Base-by-base conservation (phyloP, 2,797 vertebrate genomes). In the Synanceia verrucosa region DNA sequence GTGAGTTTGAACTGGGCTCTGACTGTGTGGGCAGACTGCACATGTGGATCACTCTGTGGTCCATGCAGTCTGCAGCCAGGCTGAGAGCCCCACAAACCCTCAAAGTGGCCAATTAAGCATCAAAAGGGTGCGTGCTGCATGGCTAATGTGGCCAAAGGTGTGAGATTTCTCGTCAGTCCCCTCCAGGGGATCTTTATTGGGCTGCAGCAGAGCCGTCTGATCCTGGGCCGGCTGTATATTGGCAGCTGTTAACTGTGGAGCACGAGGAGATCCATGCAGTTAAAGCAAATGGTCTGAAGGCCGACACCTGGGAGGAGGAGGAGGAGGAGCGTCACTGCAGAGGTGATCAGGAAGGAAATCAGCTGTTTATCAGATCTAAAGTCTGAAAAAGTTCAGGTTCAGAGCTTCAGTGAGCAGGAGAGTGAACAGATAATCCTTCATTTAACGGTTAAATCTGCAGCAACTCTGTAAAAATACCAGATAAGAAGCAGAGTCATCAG, bases 91-190 rank as follows among this genome's bases (percentile, higher is more conserved):
- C 59, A 24, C 85, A 76, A 83, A 78, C 76, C 74, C 88, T 91
- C 85, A 90, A 91, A 93, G 93, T 91, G 92, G 86, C 93, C 91
- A 89, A 89, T 94, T 92, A 85, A 89, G 92, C 94, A 94, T 95
- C 94, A 95, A 94, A 95, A 94, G 93, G 85, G 82, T n/a, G n/a
- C 79, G 79, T 78, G 71, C 88, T 93, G 93, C 92, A 91, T 93
- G 90, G 94, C 88, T 94, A 93, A 94, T 93, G 94, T 89, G 85
- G 92, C 69, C 74, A 88, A 92, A 94, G 94, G 94, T 94, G 94
- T 94, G 93, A 95, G 90, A 93, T 94, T 95, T 95, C 94, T 95
- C 94, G 92, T 94, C 92, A 86, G 85, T 80, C 75, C 90, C 76
- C 89, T 87, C 79, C 79, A 43, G 87, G 91, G 92, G 90, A 81